phyloP scores from a whole-genome alignment of 1,140 invertebrate genomes.

The Ctenoplectra terminalis region DNA sequence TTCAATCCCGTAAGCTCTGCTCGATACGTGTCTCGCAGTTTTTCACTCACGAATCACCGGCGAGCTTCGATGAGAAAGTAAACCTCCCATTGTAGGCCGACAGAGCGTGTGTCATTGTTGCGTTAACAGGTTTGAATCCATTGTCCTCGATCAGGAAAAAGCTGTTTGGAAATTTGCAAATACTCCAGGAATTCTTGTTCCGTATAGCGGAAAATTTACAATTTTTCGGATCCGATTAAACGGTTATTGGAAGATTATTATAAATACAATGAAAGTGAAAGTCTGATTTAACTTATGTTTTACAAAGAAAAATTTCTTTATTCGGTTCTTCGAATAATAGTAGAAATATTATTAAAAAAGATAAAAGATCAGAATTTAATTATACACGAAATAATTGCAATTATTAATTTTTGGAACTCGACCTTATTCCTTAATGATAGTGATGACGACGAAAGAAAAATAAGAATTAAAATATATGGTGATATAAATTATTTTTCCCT shows the following conservation, averaged over 20 bases:
- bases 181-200: neutral
- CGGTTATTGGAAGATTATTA: neutral
- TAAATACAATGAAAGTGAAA: no score
- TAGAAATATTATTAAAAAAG: no score
- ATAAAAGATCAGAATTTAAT: no score
- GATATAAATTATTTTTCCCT: neutral
- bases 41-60: conserved; percentile 14
- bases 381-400: no score
- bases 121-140: conserved; percentile 37
- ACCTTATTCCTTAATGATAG: no score
- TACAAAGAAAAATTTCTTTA: no score
- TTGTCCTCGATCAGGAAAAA: conserved; percentile 20
- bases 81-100: conserved; percentile 46
- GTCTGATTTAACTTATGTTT: no score
- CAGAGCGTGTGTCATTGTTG: conserved; percentile 50
- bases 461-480: neutral
- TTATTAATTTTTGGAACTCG: no score
- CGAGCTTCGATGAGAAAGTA: conserved; percentile 51
- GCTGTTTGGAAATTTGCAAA: neutral
- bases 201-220: neutral
- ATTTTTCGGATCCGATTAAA: no score
- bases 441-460: no score
- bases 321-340: no score
- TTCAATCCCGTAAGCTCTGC: conserved; percentile 55
- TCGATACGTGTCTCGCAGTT: conserved; percentile 49